Conservation (phyloP, 1,140 invertebrate genomes). For the Anoplolepis gracilipes region DNA sequence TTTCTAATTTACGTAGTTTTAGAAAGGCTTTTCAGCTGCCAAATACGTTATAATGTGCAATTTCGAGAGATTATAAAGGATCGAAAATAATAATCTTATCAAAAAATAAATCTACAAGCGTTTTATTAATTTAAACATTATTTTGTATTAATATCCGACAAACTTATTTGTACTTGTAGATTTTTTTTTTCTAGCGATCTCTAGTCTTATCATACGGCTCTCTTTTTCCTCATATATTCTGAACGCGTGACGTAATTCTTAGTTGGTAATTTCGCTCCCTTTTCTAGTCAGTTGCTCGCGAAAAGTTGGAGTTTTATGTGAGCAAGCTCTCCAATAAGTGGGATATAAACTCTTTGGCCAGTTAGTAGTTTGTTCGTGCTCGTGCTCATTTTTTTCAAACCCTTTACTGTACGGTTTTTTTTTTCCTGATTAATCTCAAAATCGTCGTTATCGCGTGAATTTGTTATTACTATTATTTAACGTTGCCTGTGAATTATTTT, state of each 20-base stretch:
- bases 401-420: background rate
- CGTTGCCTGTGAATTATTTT: background rate
- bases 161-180: background rate
- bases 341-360: slow-evolving; percentile 38
- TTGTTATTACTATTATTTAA: background rate
- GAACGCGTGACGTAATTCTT: background rate
- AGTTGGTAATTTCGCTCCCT: slow-evolving; percentile 24
- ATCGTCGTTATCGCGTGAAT: background rate
- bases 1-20: slow-evolving; percentile 1
- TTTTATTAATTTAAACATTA: background rate
- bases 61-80: background rate
- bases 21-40: background rate
- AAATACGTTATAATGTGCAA: background rate
- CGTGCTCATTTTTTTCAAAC: slow-evolving; percentile 13
- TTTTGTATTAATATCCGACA: background rate
- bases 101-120: background rate
- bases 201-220: background rate
- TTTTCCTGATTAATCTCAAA: background rate
- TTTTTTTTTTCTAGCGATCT: background rate
- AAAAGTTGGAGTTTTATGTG: slow-evolving; percentile 38
- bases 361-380: slow-evolving; percentile 30
- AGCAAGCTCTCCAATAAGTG: slow-evolving; percentile 32
- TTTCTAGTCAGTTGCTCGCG: slow-evolving; percentile 12
- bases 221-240: background rate
- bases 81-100: background rate